phyloP scores from a whole-genome alignment of 2,797 vertebrate genomes.

The Coendou prehensilis region DNA sequence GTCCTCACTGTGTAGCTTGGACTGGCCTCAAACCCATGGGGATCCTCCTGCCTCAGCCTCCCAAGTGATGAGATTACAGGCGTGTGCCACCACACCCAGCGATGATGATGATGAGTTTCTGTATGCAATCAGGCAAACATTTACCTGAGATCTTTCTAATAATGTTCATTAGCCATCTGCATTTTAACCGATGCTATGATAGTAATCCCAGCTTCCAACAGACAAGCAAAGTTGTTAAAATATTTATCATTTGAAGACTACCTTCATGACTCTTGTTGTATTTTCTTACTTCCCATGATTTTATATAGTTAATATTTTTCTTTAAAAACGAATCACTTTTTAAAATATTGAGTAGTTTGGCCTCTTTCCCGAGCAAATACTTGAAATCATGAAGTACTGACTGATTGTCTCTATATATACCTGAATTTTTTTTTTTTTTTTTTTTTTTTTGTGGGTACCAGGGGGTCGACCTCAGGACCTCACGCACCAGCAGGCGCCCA shows the following conservation, averaged over 20 bases:
- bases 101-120: background rate
- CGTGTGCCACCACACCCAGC: background rate
- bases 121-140: background rate
- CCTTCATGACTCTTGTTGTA: background rate
- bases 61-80: background rate
- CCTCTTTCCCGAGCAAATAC: background rate
- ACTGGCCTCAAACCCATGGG: background rate
- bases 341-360: background rate
- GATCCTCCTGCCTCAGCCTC: background rate
- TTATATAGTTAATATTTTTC: background rate
- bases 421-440: background rate
- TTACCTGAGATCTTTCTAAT: background rate
- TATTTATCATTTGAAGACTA: conserved; percentile 1
- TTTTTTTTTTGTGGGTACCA: background rate
- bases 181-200: conserved; percentile 18
- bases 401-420: background rate
- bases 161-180: background rate
- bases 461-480: too few relatives aligned
- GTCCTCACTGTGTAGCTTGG: background rate
- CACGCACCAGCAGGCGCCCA: too few relatives aligned
- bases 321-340: conserved; percentile 11
- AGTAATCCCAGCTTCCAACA: too few relatives aligned
- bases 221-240: background rate
- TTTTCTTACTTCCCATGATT: background rate
- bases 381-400: background rate